Evolutionary conservation across 92 coral and sea anemone genomes (phyloP), one percentile per base, ranked within the genome.

Genomic region (Parazoanthus darwini): DNA sequence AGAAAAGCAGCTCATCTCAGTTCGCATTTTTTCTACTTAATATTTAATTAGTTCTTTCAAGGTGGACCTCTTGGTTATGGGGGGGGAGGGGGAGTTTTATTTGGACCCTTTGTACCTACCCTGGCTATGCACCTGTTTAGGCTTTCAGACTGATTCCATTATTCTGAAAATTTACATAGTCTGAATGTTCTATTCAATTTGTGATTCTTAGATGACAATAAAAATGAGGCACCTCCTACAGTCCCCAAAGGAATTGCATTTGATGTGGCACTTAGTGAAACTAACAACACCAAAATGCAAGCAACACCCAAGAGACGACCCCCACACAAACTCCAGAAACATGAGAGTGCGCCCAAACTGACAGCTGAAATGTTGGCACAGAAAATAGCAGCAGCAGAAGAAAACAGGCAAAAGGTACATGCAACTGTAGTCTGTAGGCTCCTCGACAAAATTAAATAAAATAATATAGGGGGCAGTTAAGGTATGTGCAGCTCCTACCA

Each of bases 301-400:
- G 73, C 76, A 76, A n/a, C 59, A 59, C 29, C 74, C 26, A 86
- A 48, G 25, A 80, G 85, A 70, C 68, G 85, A 78, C 90, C 92
- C 6, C 94, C 94, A 14, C 94, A 88, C 48, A 89, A 90, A 74
- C 88, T 92, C 3, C 74, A 96, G 95, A 96, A 92, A 95, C 92
- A 95, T 22, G 98, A 96, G 46, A 94, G 94, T 84, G 90, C 93
- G 6, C 96, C 96, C 9, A 79, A 82, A 35, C 85, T 96, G 71
- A 96, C 99, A 63, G 94, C 94, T 38, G 98, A 95, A 78, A 89
- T 92, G 90, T 88, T 96, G 86, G 88, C 85, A 77, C 94, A 95
- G 85, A 96, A 94, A 67, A 95, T 91, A 88, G 98, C 94, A 29
- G 91, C 86, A 14, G 98, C 96, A 25, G 99, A 96, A 50, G 87